phyloP scores from a whole-genome alignment of 2,113 vertebrate genomes.

The Pavo muticus region DNA sequence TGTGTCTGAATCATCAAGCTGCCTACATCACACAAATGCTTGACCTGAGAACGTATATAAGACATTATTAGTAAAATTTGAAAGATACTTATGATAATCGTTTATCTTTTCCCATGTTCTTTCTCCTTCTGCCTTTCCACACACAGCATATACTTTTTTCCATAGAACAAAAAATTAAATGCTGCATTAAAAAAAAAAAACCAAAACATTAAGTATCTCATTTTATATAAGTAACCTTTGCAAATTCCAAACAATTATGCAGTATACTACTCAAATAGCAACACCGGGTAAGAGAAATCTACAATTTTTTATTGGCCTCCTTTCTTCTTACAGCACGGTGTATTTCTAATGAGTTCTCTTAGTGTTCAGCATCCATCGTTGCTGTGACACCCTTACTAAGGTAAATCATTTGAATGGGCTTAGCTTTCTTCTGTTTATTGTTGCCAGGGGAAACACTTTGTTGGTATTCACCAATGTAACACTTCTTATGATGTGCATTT shows the following conservation, averaged over 20 bases:
- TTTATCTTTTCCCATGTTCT: not conserved
- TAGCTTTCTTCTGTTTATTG: constrained; percentile 24
- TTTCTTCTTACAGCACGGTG: not conserved
- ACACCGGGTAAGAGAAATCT: not conserved
- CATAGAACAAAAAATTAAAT: not conserved
- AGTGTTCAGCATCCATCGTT: constrained; percentile 23
- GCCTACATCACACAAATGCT: not conserved
- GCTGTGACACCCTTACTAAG: not conserved
- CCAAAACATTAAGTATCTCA: not conserved
- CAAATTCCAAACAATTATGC: not conserved
- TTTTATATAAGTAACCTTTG: not conserved
- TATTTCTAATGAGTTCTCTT: not conserved
- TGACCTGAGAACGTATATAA: not conserved
- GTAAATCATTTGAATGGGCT: constrained; percentile 48
- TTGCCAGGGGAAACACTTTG: constrained; percentile 58
- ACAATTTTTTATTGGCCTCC: not conserved
- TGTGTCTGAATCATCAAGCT: not conserved
- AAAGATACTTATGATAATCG: not conserved
- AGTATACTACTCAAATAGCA: not conserved
- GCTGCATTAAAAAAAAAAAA: not conserved
- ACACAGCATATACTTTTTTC: not conserved
- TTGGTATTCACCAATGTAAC: constrained; percentile 25
- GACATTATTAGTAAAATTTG: not conserved
- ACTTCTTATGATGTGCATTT: not conserved
- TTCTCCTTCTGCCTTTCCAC: not conserved